Percentiles rank a stretch among this genome's conserved stretches.
Conservation (phyloP, 2,113 vertebrate genomes). For the Gallinago media region DNA sequence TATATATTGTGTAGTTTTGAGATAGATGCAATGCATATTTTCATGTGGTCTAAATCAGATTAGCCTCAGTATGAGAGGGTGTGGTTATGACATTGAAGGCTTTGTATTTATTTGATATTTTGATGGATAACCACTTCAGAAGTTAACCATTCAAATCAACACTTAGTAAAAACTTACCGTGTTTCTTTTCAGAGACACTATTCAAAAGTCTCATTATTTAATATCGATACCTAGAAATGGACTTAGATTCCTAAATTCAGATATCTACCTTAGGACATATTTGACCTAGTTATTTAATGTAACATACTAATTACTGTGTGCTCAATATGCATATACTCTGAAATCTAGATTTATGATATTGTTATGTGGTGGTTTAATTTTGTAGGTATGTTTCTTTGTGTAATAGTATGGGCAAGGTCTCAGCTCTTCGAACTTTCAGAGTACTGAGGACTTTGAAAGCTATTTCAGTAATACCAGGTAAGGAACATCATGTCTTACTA, state of each 20-base stretch:
- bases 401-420: constrained; percentile 47
- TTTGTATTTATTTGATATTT: not conserved
- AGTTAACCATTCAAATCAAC: not conserved
- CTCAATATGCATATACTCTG: not conserved
- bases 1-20: not conserved
- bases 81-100: not conserved
- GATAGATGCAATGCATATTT: not conserved
- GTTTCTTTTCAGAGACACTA: not conserved
- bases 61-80: not conserved
- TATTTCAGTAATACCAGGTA: constrained; percentile 95
- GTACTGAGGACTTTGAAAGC: constrained; percentile 93
- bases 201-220: not conserved
- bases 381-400: constrained; percentile 7
- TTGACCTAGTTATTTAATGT: not conserved
- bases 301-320: not conserved
- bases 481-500: constrained; percentile 20
- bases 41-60: not conserved
- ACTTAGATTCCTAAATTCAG: not conserved
- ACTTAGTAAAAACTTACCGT: not conserved
- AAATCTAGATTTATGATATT: not conserved
- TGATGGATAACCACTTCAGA: not conserved
- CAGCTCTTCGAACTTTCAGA: constrained; percentile 90
- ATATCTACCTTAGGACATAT: not conserved
- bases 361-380: not conserved
- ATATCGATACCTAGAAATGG: not conserved